Percentiles rank a stretch among this genome's conserved stretches.
Conservation (phyloP, 2,113 vertebrate species). For the Notarius quadriscutis region DNA sequence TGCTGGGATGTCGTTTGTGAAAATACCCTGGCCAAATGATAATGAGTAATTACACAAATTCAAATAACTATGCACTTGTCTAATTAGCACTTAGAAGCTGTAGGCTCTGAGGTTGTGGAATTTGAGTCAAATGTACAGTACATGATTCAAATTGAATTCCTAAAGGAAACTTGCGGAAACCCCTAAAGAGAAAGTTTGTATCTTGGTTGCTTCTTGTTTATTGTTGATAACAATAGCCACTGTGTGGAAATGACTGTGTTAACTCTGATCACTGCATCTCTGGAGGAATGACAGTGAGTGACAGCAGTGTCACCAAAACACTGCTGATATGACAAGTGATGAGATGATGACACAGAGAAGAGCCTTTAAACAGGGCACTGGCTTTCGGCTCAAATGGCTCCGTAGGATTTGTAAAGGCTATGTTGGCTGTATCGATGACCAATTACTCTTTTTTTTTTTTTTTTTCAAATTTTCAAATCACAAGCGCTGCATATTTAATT, state of each 20-base stretch:
- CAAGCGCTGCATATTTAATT: background rate
- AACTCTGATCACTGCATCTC: conserved; percentile 50
- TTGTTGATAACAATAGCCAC: conserved; percentile 68
- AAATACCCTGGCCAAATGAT: background rate
- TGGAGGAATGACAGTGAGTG: conserved; percentile 61
- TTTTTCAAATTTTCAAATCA: background rate
- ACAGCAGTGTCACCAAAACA: conserved; percentile 44
- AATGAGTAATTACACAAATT: background rate
- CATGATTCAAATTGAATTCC: background rate
- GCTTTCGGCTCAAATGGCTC: background rate
- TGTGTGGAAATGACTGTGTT: conserved; percentile 59
- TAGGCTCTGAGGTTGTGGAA: background rate
- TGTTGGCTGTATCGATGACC: no score
- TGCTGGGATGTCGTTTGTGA: background rate
- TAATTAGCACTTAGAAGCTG: background rate
- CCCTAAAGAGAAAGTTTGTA: conserved; percentile 44
- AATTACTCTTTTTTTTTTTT: background rate
- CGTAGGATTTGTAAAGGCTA: background rate
- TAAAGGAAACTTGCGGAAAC: conserved; percentile 41
- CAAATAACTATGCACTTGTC: background rate
- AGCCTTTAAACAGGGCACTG: conserved; percentile 15
- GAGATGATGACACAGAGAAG: conserved; percentile 50
- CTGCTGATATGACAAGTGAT: conserved; percentile 55
- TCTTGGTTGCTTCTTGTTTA: conserved; percentile 50
- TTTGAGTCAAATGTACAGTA: background rate